Percentiles rank a stretch among this genome's conserved stretches.
phyloP scores from a whole-genome alignment of 2,797 vertebrate species.

The Dallia pectoralis region DNA sequence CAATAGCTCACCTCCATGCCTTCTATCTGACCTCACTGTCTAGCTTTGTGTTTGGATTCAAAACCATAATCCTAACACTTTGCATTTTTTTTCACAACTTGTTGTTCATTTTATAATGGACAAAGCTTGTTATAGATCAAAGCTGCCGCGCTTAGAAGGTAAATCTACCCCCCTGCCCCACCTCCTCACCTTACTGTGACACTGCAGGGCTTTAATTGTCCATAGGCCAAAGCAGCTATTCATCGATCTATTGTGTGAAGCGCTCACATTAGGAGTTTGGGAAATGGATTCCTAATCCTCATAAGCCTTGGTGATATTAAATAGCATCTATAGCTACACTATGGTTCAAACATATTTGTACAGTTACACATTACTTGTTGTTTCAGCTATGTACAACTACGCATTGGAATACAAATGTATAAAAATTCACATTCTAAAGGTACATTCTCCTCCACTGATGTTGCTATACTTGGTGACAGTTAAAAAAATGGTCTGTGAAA shows the following conservation, averaged over 20 bases:
- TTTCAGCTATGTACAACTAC: too few relatives aligned
- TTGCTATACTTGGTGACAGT: too few relatives aligned
- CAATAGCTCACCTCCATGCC: slow-evolving; percentile 18
- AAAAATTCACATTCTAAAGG: too few relatives aligned
- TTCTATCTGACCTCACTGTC: background rate
- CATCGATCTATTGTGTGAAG: background rate
- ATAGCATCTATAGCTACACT: too few relatives aligned
- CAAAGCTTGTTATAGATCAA: background rate
- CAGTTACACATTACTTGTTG: too few relatives aligned
- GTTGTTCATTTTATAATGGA: background rate
- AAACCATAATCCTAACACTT: background rate
- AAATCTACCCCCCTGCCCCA: background rate
- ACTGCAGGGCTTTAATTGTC: background rate
- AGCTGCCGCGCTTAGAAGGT: background rate
- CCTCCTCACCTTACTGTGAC: background rate
- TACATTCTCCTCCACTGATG: too few relatives aligned
- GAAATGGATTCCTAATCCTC: too few relatives aligned
- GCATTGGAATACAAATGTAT: too few relatives aligned
- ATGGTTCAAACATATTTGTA: too few relatives aligned
- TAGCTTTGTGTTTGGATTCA: slow-evolving; percentile 1
- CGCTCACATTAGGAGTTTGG: background rate
- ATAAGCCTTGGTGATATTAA: too few relatives aligned
- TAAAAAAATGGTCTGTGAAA: too few relatives aligned
- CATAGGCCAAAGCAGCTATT: background rate
- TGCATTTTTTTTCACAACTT: background rate